Evolutionary conservation across 2,797 vertebrate genomes (phyloP).

Genomic region (Amblyopsis hoosieri): DNA sequence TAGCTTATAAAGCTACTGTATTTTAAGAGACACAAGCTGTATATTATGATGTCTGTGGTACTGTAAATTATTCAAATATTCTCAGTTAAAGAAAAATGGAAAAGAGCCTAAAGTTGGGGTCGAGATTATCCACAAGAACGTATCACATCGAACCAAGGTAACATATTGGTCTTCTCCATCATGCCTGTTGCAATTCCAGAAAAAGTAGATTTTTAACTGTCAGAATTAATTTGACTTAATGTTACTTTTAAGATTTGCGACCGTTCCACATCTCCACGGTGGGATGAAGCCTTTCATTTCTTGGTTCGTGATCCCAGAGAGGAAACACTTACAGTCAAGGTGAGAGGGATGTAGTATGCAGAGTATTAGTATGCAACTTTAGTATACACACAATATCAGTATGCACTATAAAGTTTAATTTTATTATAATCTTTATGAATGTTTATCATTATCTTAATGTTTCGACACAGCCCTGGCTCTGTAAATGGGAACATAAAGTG

Average conservation of each 20-base stretch:
- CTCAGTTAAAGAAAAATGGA: slow-evolving; percentile 86
- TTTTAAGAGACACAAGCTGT: too few species aligned
- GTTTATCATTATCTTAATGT: too few species aligned
- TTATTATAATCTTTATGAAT: too few species aligned
- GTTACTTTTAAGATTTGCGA: slow-evolving; percentile 71
- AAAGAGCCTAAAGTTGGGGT: slow-evolving; percentile 83
- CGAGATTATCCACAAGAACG: slow-evolving; percentile 76
- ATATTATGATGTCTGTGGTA: background rate
- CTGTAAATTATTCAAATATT: slow-evolving; percentile 18
- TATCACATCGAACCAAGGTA: slow-evolving; percentile 87
- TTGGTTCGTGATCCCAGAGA: slow-evolving; percentile 83
- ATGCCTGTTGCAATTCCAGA: background rate
- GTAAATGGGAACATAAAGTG: too few species aligned
- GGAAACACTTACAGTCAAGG: slow-evolving; percentile 86
- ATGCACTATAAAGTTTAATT: too few species aligned
- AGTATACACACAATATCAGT: too few species aligned
- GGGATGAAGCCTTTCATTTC: slow-evolving; percentile 88
- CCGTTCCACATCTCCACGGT: slow-evolving; percentile 83
- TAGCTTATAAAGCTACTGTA: too few species aligned
- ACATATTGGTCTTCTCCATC: background rate
- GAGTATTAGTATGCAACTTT: too few species aligned
- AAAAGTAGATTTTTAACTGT: background rate
- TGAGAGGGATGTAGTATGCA: slow-evolving; percentile 47
- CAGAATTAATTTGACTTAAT: background rate
- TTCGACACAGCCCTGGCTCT: too few species aligned